phyloP scores from a whole-genome alignment of 2,888 invertebrate genomes.

The Allolobophora icterica region DNA sequence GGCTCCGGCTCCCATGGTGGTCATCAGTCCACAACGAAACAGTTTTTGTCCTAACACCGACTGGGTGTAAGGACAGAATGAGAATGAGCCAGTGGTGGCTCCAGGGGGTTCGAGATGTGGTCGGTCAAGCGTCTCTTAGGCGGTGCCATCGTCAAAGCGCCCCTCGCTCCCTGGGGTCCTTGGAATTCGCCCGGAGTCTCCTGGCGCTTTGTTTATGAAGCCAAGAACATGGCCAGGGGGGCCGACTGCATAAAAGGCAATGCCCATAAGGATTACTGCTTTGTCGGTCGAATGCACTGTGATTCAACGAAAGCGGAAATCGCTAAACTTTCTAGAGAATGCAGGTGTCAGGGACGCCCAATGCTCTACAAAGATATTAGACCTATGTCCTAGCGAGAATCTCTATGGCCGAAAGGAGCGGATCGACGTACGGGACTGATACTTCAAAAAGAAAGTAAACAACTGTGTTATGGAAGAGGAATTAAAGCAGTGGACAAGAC shows the following conservation, averaged over 20 bases:
- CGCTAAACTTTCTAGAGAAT: not conserved
- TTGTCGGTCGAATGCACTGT: slow-evolving; percentile 1
- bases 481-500: too few species aligned
- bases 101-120: not conserved
- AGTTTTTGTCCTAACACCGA: not conserved
- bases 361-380: too few species aligned
- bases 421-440: too few species aligned
- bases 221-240: not conserved
- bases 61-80: not conserved
- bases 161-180: too few species aligned
- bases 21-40: not conserved
- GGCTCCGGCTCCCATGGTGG: not conserved
- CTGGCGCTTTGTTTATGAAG: not conserved
- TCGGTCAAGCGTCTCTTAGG: too few species aligned
- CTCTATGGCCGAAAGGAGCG: too few species aligned
- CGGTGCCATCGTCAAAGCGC: not conserved
- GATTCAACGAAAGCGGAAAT: not conserved
- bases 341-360: not conserved
- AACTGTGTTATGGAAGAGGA: too few species aligned
- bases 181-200: not conserved
- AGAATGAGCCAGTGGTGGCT: not conserved
- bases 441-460: too few species aligned
- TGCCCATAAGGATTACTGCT: not conserved
- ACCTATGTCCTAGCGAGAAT: too few species aligned
- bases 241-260: not conserved